phyloP scores from a whole-genome alignment of 2,888 invertebrate genomes.

The Oligia latruncula region DNA sequence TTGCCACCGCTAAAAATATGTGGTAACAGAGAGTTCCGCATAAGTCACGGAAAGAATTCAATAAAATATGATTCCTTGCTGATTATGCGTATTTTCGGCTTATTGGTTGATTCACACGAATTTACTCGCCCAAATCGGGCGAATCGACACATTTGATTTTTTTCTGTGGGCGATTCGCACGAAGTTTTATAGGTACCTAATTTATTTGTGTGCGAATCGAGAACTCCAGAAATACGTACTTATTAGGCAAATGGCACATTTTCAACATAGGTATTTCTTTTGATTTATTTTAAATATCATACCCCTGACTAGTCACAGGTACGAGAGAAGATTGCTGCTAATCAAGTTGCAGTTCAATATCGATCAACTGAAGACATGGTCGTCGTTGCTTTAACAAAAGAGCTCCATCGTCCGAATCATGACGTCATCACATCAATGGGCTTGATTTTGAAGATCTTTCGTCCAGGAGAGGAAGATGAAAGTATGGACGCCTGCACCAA shows the following conservation, averaged over 20 bases:
- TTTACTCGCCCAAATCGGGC: background rate
- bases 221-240: too few species aligned
- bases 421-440: too few species aligned
- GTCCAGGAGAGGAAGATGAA: too few species aligned
- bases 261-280: too few species aligned
- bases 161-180: too few species aligned
- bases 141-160: background rate
- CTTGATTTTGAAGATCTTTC: background rate
- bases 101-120: background rate
- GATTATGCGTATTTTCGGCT: background rate
- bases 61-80: background rate
- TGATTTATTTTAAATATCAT: too few species aligned
- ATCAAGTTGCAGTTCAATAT: background rate
- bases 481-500: too few species aligned
- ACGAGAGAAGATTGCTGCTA: background rate
- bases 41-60: background rate
- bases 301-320: too few species aligned
- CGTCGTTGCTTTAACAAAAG: background rate
- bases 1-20: conserved; percentile 41
- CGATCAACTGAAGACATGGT: too few species aligned
- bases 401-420: background rate
- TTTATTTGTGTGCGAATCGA: too few species aligned
- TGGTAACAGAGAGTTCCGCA: conserved; percentile 18
- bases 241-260: too few species aligned
- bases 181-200: too few species aligned